Conservation (phyloP, 2,797 vertebrate genomes). For the Odontamblyopus rebecca region DNA sequence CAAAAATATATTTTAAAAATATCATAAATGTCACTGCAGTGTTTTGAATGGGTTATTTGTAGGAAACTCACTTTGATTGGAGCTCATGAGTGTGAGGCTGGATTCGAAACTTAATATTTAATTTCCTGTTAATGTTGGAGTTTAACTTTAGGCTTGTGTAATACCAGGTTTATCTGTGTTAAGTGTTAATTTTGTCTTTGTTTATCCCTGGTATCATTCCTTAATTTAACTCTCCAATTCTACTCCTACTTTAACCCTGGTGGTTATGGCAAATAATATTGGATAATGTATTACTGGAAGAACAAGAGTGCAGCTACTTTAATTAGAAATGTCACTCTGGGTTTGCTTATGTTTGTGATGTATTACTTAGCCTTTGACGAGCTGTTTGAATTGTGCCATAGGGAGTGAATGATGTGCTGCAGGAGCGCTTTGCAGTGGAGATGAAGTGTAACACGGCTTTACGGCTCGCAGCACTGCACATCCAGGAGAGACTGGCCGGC, state of each 20-base stretch:
- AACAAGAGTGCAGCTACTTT: neutral
- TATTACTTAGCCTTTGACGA: neutral
- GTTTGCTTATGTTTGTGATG: neutral
- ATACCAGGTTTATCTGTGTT: too few species aligned
- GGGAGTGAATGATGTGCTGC: constrained; percentile 95
- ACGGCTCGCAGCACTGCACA: constrained; percentile 90
- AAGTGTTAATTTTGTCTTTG: neutral
- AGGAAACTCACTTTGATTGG: too few species aligned
- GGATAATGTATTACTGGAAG: neutral
- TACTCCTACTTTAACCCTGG: too few species aligned
- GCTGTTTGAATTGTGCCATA: constrained; percentile 43
- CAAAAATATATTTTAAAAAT: too few species aligned
- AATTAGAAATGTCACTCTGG: neutral
- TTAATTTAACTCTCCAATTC: too few species aligned
- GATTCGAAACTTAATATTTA: too few species aligned
- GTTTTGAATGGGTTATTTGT: too few species aligned
- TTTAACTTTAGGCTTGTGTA: too few species aligned
- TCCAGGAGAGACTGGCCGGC: constrained; percentile 88
- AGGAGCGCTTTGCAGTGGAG: constrained; percentile 93
- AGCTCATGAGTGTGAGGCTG: too few species aligned
- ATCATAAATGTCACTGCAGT: too few species aligned
- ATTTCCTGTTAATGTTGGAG: too few species aligned
- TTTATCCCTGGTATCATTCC: too few species aligned
- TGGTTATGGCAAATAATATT: neutral
- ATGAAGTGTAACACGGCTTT: constrained; percentile 95